Evolutionary conservation across 2,888 invertebrate genomes (phyloP), one percentile per base, ranked within the genome.

Genomic region (Cerceris rybyensis): DNA sequence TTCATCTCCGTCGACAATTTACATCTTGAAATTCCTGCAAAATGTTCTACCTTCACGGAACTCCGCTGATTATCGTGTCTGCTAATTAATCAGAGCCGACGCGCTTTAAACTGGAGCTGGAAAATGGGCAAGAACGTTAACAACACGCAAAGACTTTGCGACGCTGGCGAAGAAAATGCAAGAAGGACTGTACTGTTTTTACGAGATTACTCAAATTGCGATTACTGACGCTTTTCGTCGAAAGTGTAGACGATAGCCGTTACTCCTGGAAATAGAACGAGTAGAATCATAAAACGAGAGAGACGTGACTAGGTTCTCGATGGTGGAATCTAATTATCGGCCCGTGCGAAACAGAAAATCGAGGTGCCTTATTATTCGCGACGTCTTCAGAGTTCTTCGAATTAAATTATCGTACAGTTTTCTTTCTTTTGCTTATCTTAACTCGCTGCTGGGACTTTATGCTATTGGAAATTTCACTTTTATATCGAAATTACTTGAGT

Each of bases 291-390:
- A 75, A 76, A 75, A 63, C 16, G 41, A 57, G 28, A 58, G 60
- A 28, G 58, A 78, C 77, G 78, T 76, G 78, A 78, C 66, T 63
- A 41, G 66, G 52, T 58, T 76, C 63, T 39, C 49, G 54, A 70
- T 49, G 49, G 42, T 28, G 39, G 70, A 70, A 78, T 78, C 66
- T 78, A 70, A 78, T 78, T 76, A 76, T 70, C 14, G 14, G n/a
- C 8, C 16, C 9, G 11, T 13, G 28, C 61, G 54, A 64, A 64
- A 66, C 54, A 63, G 66, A 70, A 67, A 64, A 16, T 52, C 67
- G 49, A 16, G 13, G 39, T 1, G 17, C 42, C 8, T n/a, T 17
- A 57, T 69, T 70, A 49, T 14, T 46, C 60, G 14, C 42, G 43
- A 46, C 17, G 46, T 41, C 46, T 28, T 28, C 46, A n/a, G 42